Conservation (phyloP, 2,113 vertebrate genomes). For the Lepidothrix coronata region DNA sequence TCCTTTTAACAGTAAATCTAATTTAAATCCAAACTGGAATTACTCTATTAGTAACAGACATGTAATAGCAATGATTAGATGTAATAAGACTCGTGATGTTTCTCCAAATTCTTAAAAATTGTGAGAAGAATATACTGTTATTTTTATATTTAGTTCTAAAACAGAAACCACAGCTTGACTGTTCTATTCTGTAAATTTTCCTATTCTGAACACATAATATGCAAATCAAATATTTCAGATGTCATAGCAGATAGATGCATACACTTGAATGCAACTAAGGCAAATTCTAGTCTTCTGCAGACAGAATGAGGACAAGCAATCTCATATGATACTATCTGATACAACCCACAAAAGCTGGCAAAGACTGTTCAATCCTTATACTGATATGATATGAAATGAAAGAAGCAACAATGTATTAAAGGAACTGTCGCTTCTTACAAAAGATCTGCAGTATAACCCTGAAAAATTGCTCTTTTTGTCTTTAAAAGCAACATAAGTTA, state of each 20-base stretch:
- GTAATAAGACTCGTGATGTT: background rate
- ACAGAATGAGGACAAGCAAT: conserved; percentile 31
- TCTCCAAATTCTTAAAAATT: background rate
- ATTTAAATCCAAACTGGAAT: background rate
- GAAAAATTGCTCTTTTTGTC: background rate
- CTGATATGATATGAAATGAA: background rate
- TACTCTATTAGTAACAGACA: background rate
- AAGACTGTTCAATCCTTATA: background rate
- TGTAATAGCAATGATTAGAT: background rate
- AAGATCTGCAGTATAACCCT: background rate
- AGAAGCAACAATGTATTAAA: background rate
- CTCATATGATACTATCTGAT: background rate
- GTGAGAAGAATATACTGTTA: background rate
- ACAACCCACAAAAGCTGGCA: background rate
- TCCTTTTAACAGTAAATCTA: background rate
- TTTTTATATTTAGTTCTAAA: background rate
- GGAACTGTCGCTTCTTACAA: background rate
- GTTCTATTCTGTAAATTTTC: background rate
- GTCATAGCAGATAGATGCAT: background rate
- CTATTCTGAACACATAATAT: background rate
- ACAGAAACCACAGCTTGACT: background rate
- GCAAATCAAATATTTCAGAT: background rate
- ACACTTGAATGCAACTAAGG: background rate
- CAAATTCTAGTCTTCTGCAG: background rate
- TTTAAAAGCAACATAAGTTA: background rate